Evolutionary conservation across 2,888 invertebrate species (phyloP).

Genomic region (Arctia plantaginis): DNA sequence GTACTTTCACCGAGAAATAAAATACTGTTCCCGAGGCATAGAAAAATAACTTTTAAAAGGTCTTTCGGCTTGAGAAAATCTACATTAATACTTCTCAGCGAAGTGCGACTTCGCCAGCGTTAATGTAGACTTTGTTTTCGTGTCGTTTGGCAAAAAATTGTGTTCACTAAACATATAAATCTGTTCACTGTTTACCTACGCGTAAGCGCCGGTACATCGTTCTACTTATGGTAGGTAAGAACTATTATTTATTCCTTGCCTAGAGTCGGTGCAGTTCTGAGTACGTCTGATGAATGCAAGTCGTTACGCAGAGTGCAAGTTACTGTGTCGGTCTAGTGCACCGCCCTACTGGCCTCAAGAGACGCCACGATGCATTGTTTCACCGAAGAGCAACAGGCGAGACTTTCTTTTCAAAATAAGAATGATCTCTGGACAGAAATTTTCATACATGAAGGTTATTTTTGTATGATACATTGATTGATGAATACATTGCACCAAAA

Average conservation of each 20-base stretch:
- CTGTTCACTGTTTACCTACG: background rate
- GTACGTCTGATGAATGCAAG: slow-evolving; percentile 62
- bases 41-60: background rate
- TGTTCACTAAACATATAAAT: background rate
- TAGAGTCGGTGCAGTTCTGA: background rate
- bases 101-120: background rate
- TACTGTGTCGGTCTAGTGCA: slow-evolving; percentile 55
- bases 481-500: background rate
- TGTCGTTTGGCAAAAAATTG: background rate
- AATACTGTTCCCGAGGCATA: background rate
- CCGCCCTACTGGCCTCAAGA: slow-evolving; percentile 51
- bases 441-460: background rate
- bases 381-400: slow-evolving; percentile 45
- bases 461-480: background rate
- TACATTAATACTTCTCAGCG: background rate
- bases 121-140: background rate
- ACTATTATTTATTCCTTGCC: background rate
- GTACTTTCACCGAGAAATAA: background rate
- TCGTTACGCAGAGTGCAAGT: slow-evolving; percentile 74
- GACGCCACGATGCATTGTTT: slow-evolving; percentile 41
- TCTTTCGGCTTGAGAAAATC: background rate
- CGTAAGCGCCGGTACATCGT: background rate
- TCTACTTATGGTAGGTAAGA: background rate
- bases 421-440: slow-evolving; percentile 2
- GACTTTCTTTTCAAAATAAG: slow-evolving; percentile 34